Evolutionary conservation across 1,140 invertebrate species (phyloP).

Genomic region (Octopus bimaculoides): DNA sequence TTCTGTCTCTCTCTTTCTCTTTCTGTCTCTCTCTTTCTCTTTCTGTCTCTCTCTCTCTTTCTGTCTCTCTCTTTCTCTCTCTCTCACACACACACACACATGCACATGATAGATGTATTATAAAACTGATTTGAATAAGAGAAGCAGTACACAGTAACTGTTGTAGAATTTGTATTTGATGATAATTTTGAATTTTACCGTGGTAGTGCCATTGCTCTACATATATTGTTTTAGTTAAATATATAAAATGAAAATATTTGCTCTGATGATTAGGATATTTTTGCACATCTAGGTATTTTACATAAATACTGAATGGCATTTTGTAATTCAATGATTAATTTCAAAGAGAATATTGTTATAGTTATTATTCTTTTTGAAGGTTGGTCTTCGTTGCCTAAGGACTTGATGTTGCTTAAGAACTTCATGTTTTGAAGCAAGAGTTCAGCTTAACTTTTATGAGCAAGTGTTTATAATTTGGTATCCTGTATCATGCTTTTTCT

Average conservation of each 20-base stretch:
- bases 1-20: not conserved
- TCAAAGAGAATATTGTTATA: too few relatives aligned
- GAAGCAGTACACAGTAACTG: not conserved
- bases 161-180: not conserved
- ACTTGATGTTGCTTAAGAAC: too few relatives aligned
- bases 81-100: not conserved
- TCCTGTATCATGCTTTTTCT: too few relatives aligned
- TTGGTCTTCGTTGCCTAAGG: too few relatives aligned
- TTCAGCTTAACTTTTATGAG: too few relatives aligned
- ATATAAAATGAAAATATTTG: not conserved
- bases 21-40: not conserved
- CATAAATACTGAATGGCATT: too few relatives aligned
- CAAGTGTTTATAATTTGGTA: too few relatives aligned
- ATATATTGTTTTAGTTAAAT: not conserved
- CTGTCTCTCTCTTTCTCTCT: not conserved
- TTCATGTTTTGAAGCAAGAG: too few relatives aligned
- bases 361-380: too few relatives aligned
- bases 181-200: not conserved
- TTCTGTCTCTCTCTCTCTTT: not conserved
- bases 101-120: not conserved
- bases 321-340: too few relatives aligned
- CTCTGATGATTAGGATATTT: not conserved
- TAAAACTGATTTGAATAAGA: not conserved
- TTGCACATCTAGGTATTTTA: not conserved
- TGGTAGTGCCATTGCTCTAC: not conserved